Base-by-base conservation (phyloP, 1,140 invertebrate species). In the Drosophila fuyamai region DNA sequence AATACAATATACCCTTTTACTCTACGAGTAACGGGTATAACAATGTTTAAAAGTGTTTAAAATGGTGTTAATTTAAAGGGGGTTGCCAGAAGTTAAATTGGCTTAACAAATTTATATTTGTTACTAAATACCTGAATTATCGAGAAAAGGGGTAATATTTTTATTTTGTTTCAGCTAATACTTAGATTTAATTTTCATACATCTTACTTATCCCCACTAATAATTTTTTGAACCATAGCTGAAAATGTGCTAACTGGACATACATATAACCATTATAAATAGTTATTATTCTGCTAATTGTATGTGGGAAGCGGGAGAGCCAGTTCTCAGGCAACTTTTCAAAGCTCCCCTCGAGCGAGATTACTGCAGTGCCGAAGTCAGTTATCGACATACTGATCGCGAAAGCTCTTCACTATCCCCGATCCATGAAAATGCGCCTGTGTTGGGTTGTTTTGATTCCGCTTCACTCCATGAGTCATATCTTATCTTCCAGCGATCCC, bases 271-370 rank as follows among this genome's bases (percentile, higher is more conserved):
- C n/a, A 23, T 23, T 51, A 57, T 50, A 59, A 47, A 41, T 46
- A 48, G 36, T 65, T 57, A 85, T 40, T 58, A 29, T 32, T 41
- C 47, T 62, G 75, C 58, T 79, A 88, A 88, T 82, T 82, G 56
- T 43, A 77, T 76, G 82, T 85, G 82, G 82, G 83, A 88, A 76
- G 73, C 53, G 41, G 56, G 60, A 63, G 60, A 74, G 66, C 59
- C 35, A 60, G 79, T 76, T 74, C 48, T 62, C 60, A 61, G 56
- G 58, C 44, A 48, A 58, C 68, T 71, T 71, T 72, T 58, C 36
- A 71, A 72, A 72, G 68, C 66, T 72, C 44, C n/a, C n/a, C 23
- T 36, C n/a, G 38, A 12, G n/a, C 47, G 27, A 54, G 23, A 36
- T 66, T 66, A 66, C 54, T 68, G 58, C 60, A 63, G 44, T 60